Evolutionary conservation across 2,113 vertebrate species (phyloP), one percentile per base, ranked within the genome.

Genomic region (Isurus oxyrinchus): DNA sequence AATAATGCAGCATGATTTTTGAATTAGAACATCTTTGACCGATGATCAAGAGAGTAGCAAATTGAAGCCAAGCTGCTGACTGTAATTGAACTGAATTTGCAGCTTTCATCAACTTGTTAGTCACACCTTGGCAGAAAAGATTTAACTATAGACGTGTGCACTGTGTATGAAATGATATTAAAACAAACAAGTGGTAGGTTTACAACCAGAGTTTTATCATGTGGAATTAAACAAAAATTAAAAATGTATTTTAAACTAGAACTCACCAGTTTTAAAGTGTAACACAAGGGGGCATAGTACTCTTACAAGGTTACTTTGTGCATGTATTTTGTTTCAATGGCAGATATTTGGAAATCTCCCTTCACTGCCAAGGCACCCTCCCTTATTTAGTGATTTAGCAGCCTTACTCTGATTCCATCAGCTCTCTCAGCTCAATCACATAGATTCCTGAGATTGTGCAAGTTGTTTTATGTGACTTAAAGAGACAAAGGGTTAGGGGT

Each of bases 401-500:
- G 66, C 27, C 44, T 55, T 72, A 95, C 25, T 55, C 23, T 16
- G 49, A 72, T 95, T 66, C 67, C 11, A 76, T 95, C 66, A 76
- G 5, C 63, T 59, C 27, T 63, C 14, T n/a, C 27, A 94, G 57
- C 57, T 49, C 63, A 95, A 49, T 23, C 66, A 53, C 76, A 25
- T 55, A 95, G 94, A 95, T 95, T 95, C 94, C 94, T 95, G 94
- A 55, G 66, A 72, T 55, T 72, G 66, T 95, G 94, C 67, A 72
- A 95, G 94, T 35, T 95, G 67, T 95, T 31, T 95, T 76, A 95
- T 35, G 3, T 95, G 66, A 76, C 49, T 95, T 72, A 27, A 95
- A 55, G 94, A 95, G 44, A 95, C 94, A 94, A 96, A 97, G 67
- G 96, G 96, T 44, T 44, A 14, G 5, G 93, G 61, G 27, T 0